These are phyloP conservation scores for Lepidocyrtinus sp. DNA, from an alignment of 2,888 invertebrate genomes.

Conservation along the genomic window DNA sequence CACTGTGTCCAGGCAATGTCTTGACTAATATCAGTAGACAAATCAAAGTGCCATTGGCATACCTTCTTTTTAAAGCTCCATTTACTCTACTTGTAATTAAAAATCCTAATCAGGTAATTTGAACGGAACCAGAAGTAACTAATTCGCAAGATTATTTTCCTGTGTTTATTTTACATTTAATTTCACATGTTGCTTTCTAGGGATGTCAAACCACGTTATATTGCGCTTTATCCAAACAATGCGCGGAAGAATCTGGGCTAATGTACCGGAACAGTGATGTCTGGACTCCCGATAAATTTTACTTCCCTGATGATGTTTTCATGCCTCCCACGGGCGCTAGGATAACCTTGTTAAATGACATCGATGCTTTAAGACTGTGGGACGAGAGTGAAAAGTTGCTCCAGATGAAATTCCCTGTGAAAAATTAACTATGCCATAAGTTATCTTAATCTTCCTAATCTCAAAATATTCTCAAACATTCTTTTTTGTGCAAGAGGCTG, in stretches of 20 bases:
- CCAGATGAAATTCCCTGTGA: constrained; percentile 75
- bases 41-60: constrained; percentile 9
- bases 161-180: no score
- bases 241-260: constrained; percentile 79
- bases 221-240: constrained; percentile 82
- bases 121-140: no score
- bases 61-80: neutral
- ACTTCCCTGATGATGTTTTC: constrained; percentile 77
- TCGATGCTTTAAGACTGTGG: constrained; percentile 81
- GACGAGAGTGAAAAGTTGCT: constrained; percentile 82
- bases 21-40: constrained; percentile 58
- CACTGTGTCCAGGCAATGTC: constrained; percentile 63
- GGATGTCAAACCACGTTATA: constrained; percentile 86
- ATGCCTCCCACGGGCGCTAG: constrained; percentile 74
- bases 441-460: neutral
- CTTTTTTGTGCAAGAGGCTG: neutral
- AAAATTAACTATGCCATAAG: neutral
- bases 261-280: constrained; percentile 83
- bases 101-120: constrained; percentile 44
- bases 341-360: constrained; percentile 73
- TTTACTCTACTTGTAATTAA: constrained; percentile 38
- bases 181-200: constrained; percentile 73
- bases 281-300: constrained; percentile 76
- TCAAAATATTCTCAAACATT: neutral
- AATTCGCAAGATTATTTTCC: neutral